Evolutionary conservation across 2,113 vertebrate species (phyloP), one percentile per base, ranked within the genome.

Genomic region (Sinocyclocheilus grahami): DNA sequence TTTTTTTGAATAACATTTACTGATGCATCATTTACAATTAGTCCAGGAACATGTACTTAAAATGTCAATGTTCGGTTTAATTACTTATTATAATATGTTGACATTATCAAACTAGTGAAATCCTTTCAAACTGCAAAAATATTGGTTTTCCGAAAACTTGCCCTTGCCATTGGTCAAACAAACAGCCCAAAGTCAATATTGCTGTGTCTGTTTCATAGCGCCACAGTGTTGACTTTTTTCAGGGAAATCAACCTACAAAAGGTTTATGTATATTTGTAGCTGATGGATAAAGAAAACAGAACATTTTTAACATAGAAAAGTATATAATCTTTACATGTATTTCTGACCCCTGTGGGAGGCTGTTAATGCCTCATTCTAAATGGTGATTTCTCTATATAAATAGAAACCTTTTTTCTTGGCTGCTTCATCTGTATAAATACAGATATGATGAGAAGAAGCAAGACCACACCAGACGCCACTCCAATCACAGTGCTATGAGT

Each of bases 401-500:
- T 4, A 37, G 6, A 22, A 39, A 86, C 85, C 85, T 86, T 86
- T n/a, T 86, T 86, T 14, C 85, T 86, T 4, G 85, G 75, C 86
- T 87, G 94, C 96, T 92, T 99, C 89, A 98, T 93, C 92, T 99
- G 97, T 33, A 99, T 97, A 82, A 98, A 91, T 89, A 99, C 95
- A 86, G 98, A 99, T 92, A 99, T 93, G 63, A 97, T 92, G 75
- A 99, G 95, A 67, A 99, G 97, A 83, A 99, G 95, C 89, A 98
- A 92, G 90, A 99, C 98, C 67, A 98, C 93, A 16, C 97, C 98
- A 30, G 97, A 96, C 0, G 97, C 97, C 85, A 98, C 94, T 58
- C 96, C 96, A 91, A 99, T 98, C 33, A 98, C 93, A 42, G 96
- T 99, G 80, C 96, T 95, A 0, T 99, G 97, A 60, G 97, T 98